Conservation (phyloP, 2,113 vertebrate genomes). For the Pedionomus torquatus region DNA sequence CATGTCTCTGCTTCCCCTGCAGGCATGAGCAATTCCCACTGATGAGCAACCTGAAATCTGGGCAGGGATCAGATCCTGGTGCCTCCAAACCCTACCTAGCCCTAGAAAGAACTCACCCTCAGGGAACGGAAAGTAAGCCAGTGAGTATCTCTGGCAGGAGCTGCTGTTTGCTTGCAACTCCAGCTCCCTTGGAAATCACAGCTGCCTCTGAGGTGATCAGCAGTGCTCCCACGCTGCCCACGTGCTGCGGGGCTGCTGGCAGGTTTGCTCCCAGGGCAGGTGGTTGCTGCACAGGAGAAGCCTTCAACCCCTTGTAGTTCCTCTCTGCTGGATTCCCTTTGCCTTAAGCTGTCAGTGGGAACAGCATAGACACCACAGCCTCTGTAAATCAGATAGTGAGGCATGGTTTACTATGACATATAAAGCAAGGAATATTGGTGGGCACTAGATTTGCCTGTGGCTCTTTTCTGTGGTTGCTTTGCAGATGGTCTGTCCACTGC, state of each 20-base stretch:
- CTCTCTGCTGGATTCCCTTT: neutral
- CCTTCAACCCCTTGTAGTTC: neutral
- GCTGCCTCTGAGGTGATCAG: neutral
- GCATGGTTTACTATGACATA: neutral
- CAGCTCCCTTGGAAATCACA: neutral
- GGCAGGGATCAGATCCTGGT: neutral
- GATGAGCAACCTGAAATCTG: neutral
- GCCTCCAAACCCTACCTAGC: neutral
- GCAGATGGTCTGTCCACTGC: neutral
- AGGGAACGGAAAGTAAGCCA: neutral
- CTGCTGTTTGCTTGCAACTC: neutral
- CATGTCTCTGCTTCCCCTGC: neutral
- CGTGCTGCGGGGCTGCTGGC: fast-evolving
- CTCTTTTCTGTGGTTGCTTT: neutral
- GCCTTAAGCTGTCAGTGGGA: neutral
- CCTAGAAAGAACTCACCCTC: neutral
- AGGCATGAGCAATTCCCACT: fast-evolving
- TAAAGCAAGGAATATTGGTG: neutral
- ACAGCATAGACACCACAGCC: neutral
- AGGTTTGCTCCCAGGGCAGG: neutral
- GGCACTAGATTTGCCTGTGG: neutral
- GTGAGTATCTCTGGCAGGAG: neutral
- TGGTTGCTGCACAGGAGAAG: neutral
- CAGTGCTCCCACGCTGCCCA: neutral
- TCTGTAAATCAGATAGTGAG: neutral